A percentile compares a stretch with the other conserved stretches of the same genome.
phyloP scores from a whole-genome alignment of 1,140 invertebrate species.

The Diorhabda elongata region DNA sequence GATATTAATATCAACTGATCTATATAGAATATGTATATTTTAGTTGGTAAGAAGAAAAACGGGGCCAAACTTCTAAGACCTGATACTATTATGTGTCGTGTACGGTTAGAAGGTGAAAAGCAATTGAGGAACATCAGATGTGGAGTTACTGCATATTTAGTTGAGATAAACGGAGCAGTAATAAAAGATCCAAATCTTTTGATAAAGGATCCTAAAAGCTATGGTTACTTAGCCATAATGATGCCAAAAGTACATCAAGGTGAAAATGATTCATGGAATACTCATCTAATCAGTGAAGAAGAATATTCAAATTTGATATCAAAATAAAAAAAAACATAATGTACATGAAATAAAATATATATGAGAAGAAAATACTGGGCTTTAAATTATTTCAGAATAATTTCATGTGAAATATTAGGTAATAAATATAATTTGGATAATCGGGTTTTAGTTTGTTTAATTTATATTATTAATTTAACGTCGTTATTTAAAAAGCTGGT shows the following conservation, averaged over 20 bases:
- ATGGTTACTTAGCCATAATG: conserved; percentile 12
- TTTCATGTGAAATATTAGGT: too few relatives aligned
- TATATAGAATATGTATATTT: too few relatives aligned
- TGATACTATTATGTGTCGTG: conserved; percentile 15
- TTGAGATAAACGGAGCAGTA: conserved; percentile 12
- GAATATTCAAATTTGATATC: conserved; percentile 5
- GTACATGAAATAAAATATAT: too few relatives aligned
- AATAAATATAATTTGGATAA: too few relatives aligned
- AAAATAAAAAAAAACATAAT: neutral
- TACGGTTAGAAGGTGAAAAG: conserved; percentile 5
- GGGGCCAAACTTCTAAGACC: conserved; percentile 4
- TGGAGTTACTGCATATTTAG: conserved; percentile 4
- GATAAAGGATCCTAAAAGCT: conserved; percentile 11
- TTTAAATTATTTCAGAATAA: too few relatives aligned
- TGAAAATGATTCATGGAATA: neutral
- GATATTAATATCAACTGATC: too few relatives aligned
- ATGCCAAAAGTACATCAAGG: conserved; percentile 5
- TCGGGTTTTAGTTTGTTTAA: too few relatives aligned
- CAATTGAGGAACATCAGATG: conserved; percentile 9
- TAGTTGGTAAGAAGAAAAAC: conserved; percentile 7
- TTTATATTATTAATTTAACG: too few relatives aligned
- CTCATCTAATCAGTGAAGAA: neutral
- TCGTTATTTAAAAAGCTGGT: too few relatives aligned
- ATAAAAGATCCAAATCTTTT: conserved; percentile 16
- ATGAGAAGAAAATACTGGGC: too few relatives aligned